phyloP scores from a whole-genome alignment of 2,797 vertebrate genomes.

The Bradypodion pumilum region DNA sequence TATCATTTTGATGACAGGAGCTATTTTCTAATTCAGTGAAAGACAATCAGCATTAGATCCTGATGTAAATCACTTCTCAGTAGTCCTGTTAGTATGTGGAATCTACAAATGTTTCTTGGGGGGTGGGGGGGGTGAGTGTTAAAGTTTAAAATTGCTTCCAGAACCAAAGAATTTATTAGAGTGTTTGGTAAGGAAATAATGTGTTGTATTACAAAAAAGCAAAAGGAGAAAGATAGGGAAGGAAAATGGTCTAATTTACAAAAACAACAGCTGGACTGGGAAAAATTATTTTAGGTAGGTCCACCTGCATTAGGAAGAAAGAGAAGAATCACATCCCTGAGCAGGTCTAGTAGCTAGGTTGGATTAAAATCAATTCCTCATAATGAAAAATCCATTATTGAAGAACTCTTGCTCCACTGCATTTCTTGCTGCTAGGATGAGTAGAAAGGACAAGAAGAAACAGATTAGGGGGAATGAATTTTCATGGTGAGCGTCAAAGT shows the following conservation, averaged over 20 bases:
- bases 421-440: neutral
- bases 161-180: conserved; percentile 7
- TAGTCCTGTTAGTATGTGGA: neutral
- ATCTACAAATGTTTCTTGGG: neutral
- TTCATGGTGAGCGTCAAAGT: neutral
- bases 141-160: conserved; percentile 23
- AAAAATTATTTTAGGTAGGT: neutral
- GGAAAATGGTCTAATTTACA: neutral
- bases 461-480: neutral
- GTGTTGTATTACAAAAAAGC: neutral
- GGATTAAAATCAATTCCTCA: neutral
- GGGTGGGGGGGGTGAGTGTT: neutral
- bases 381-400: neutral
- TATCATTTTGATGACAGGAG: conserved; percentile 18
- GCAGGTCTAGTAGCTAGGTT: neutral
- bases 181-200: neutral
- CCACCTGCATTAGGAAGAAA: neutral
- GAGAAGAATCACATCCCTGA: neutral
- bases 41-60: neutral
- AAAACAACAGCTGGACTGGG: neutral
- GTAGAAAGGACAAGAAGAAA: neutral
- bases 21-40: conserved; percentile 22
- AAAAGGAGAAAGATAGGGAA: neutral
- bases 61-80: conserved; percentile 27
- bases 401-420: neutral